A percentile compares a stretch with the other conserved stretches of the same genome.
Evolutionary conservation across 2,797 vertebrate genomes (phyloP).

Genomic region (Coluber constrictor): DNA sequence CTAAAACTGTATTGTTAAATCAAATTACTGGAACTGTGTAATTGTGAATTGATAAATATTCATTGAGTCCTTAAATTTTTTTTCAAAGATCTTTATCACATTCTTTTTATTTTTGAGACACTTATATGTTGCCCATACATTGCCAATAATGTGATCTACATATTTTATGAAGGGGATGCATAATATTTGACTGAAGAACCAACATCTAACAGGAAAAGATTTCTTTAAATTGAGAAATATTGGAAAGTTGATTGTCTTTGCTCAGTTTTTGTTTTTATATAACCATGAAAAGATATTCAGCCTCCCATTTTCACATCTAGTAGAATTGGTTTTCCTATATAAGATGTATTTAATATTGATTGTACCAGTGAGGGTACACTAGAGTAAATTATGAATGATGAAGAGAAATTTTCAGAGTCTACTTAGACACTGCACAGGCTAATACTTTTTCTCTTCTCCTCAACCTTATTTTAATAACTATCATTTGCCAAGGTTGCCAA

Average conservation of each 20-base stretch:
- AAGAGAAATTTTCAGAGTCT: conserved; percentile 37
- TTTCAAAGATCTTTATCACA: neutral
- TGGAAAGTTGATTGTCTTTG: neutral
- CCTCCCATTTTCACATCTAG: neutral
- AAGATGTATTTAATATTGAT: conserved; percentile 20
- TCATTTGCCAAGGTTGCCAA: conserved; percentile 28
- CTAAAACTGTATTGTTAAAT: neutral
- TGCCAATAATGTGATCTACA: neutral
- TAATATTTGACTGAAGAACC: neutral
- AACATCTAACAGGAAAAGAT: neutral
- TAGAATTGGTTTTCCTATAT: neutral
- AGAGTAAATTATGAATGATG: conserved; percentile 37
- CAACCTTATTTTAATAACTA: neutral
- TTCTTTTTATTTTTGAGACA: neutral
- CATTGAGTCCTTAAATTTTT: neutral
- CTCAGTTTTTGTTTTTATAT: rapidly evolving
- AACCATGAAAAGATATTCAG: neutral
- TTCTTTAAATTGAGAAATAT: neutral
- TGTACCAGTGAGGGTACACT: neutral
- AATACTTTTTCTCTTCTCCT: conserved; percentile 13
- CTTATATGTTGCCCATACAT: neutral
- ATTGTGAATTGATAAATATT: neutral
- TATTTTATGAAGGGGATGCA: neutral
- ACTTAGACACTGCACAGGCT: neutral
- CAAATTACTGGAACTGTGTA: neutral